These are phyloP conservation scores for Chaetogeoica ovagalla DNA, from an alignment of 2,888 invertebrate genomes.

Conservation along the genomic window DNA sequence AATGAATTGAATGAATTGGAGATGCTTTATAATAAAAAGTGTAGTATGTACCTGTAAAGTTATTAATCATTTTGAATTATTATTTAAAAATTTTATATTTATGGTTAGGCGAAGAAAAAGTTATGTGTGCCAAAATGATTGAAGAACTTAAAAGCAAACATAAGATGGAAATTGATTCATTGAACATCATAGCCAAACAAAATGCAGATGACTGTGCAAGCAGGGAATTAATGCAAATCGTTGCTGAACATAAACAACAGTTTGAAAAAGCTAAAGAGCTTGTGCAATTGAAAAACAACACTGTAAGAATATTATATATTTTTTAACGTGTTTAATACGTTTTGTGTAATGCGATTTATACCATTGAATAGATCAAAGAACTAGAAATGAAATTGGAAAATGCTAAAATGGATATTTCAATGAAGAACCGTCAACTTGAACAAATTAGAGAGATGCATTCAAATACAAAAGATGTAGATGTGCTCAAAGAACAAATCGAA, in stretches of 20 bases:
- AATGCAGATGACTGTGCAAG: constrained; percentile 17
- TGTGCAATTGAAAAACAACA: constrained; percentile 25
- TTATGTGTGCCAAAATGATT: constrained; percentile 36
- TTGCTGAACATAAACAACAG: constrained; percentile 24
- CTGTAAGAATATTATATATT: constrained; percentile 10
- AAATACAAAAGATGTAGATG: neutral
- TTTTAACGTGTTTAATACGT: neutral
- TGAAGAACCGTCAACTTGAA: constrained; percentile 7
- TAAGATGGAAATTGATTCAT: constrained; percentile 23
- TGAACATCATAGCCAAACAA: constrained; percentile 20
- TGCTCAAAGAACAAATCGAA: constrained; percentile 36
- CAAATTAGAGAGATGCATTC: constrained; percentile 14
- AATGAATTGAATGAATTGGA: constrained; percentile 45
- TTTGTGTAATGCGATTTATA: neutral
- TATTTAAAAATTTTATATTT: neutral
- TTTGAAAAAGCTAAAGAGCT: constrained; percentile 40
- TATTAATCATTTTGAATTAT: neutral
- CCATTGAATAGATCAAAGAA: constrained; percentile 26
- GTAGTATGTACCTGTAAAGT: constrained; percentile 21
- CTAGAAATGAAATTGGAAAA: constrained; percentile 41
- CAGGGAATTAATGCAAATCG: constrained; percentile 34
- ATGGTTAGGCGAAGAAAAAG: constrained; percentile 37
- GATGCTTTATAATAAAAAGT: constrained; percentile 40
- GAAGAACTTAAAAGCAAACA: constrained; percentile 43
- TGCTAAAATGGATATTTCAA: neutral